Conservation (phyloP, 2,888 invertebrate species). For the Merodon equestris region DNA sequence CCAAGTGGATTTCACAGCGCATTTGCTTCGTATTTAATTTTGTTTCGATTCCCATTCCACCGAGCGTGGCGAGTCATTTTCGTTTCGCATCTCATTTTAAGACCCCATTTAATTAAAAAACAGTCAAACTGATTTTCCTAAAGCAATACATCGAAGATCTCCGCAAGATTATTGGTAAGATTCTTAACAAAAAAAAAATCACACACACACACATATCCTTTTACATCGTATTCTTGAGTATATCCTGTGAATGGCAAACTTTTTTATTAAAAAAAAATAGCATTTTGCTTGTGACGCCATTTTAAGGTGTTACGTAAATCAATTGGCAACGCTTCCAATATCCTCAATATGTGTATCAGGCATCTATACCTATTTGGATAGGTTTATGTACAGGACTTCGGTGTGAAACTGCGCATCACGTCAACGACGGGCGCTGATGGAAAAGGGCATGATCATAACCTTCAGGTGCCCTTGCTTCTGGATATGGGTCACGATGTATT, state of each 20-base stretch:
- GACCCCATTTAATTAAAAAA: constrained; percentile 70
- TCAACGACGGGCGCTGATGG: background rate
- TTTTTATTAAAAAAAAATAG: constrained; percentile 4
- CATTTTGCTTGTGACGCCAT: constrained; percentile 56
- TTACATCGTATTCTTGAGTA: constrained; percentile 19
- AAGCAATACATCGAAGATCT: constrained; percentile 80
- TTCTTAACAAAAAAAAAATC: constrained; percentile 29
- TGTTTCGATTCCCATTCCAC: constrained; percentile 26
- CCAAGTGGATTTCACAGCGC: background rate
- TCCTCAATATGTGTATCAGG: background rate
- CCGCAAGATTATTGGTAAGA: constrained; percentile 80
- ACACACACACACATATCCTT: constrained; percentile 9
- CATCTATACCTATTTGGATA: constrained; percentile 1
- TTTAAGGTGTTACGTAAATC: constrained; percentile 59
- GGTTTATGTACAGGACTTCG: constrained; percentile 6
- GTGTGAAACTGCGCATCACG: constrained; percentile 55
- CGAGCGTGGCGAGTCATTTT: constrained; percentile 24
- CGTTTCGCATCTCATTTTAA: too few relatives aligned
- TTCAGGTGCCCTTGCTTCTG: constrained; percentile 59
- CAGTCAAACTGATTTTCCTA: constrained; percentile 79
- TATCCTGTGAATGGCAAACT: constrained; percentile 19
- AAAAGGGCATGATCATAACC: constrained; percentile 66
- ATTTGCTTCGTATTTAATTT: background rate
- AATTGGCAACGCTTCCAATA: constrained; percentile 45
- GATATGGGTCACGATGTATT: constrained; percentile 57